phyloP scores from a whole-genome alignment of 1,140 invertebrate genomes.

The Ceratosolen solmsi region DNA sequence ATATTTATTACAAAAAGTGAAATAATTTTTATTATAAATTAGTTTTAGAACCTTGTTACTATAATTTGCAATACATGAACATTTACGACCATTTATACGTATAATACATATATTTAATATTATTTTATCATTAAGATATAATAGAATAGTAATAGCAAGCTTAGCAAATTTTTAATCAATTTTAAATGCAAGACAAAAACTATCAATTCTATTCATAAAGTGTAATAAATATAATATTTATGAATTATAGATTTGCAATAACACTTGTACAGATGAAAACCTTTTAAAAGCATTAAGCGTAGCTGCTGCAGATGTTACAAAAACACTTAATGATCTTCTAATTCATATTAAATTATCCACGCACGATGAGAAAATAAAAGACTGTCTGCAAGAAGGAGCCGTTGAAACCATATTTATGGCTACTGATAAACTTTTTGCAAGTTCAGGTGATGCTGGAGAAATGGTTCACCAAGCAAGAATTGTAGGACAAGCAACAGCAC shows the following conservation, averaged over 20 bases:
- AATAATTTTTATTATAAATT: no score
- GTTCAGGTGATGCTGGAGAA: constrained; percentile 88
- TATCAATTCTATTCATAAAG: no score
- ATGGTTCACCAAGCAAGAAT: constrained; percentile 96
- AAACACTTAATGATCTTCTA: constrained; percentile 91
- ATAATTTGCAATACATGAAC: no score
- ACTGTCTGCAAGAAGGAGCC: constrained; percentile 82
- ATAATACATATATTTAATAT: no score
- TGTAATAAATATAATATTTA: no score
- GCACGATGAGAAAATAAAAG: constrained; percentile 71
- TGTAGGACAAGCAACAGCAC: constrained; percentile 93
- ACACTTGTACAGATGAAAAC: constrained; percentile 79
- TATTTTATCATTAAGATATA: no score
- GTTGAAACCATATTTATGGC: constrained; percentile 93
- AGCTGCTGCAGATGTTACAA: constrained; percentile 91
- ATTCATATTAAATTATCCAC: constrained; percentile 86
- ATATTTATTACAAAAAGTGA: no score
- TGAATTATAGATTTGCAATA: constrained; percentile 81
- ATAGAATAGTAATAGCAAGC: no score
- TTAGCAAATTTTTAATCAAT: no score
- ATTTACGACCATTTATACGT: no score
- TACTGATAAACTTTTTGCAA: constrained; percentile 90
- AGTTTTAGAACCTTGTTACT: no score
- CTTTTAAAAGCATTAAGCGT: constrained; percentile 84
- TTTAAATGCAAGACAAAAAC: no score